Conservation (phyloP, 1,140 invertebrate species). For the Laupala kohalensis region DNA sequence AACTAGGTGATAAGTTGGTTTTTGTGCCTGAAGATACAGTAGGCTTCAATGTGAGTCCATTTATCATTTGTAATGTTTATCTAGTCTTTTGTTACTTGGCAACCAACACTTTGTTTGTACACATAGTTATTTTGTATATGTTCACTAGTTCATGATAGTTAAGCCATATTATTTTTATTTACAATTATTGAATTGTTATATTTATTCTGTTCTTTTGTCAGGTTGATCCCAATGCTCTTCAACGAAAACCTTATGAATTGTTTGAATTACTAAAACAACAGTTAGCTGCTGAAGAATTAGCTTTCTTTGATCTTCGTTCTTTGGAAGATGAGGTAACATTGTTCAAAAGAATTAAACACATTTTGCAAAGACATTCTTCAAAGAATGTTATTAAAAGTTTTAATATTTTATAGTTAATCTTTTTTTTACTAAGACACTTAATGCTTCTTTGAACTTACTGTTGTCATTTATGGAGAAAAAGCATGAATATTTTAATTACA, state of each 20-base stretch:
- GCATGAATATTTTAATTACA: too few relatives aligned
- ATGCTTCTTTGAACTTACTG: too few relatives aligned
- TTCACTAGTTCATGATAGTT: not conserved
- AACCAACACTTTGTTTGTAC: not conserved
- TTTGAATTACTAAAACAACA: constrained; percentile 35
- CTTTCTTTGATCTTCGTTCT: constrained; percentile 29
- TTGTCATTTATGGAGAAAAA: too few relatives aligned
- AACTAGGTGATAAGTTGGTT: not conserved
- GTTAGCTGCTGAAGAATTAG: constrained; percentile 33
- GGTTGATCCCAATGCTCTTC: constrained; percentile 51
- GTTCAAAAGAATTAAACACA: not conserved
- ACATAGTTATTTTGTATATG: not conserved
- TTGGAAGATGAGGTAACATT: constrained; percentile 32
- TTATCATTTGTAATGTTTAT: not conserved
- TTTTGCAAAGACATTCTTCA: not conserved
- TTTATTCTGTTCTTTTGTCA: constrained; percentile 16
- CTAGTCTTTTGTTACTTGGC: not conserved
- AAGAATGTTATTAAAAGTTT: not conserved
- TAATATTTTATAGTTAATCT: too few relatives aligned
- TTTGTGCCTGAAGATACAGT: not conserved
- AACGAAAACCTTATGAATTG: constrained; percentile 47
- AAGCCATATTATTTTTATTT: not conserved
- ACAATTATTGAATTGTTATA: not conserved
- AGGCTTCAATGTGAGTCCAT: not conserved
- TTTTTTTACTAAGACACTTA: too few relatives aligned